Base-by-base conservation (phyloP, 2,888 invertebrate genomes). In the Lydus trimaculatus region DNA sequence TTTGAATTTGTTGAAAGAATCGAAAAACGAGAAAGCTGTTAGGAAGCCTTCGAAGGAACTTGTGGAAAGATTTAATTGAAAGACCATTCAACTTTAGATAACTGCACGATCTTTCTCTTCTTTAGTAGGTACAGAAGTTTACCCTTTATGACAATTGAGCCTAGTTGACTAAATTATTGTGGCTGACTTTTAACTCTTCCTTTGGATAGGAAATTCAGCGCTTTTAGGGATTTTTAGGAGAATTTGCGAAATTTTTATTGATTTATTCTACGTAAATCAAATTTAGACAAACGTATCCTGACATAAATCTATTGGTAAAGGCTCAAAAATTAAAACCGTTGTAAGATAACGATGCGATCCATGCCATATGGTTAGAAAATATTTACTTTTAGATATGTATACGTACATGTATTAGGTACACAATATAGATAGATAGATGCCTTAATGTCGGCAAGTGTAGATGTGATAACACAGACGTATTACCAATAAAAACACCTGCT, bases 321-420 rank as follows among this genome's bases (percentile, higher is more conserved):
- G 36, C 36, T 36, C n/a, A 20, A 48, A 48, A 48, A 20, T 20
- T 48, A 48, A 48, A 48, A 20, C 48, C 20, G n/a, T 11, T n/a
- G n/a, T 73, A 74, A 73, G 74, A 76, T 76, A 76, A 76, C 73
- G 69, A 62, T 74, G 75, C 71, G 75, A 75, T 73, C 71, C 62
- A 13, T 48, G 69, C 74, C 76, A 75, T 75, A 76, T 76, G 76
- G 75, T 63, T 58, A 64, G 64, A 76, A 75, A 75, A 75, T 76
- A 74, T 75, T 75, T 73, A 67, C 20, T 69, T 75, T 64, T 74
- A 74, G 75, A 76, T 75, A 74, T 66, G 62, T 63, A 59, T 61
- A 71, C 68, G 64, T 69, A 67, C 68, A 20, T 72, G 67, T 20
- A 69, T 75, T 76, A 72, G 75, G 73, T 75, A 75, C 66, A 64